phyloP scores from a whole-genome alignment of 2,888 invertebrate species.

The Sinotaia quadrata region DNA sequence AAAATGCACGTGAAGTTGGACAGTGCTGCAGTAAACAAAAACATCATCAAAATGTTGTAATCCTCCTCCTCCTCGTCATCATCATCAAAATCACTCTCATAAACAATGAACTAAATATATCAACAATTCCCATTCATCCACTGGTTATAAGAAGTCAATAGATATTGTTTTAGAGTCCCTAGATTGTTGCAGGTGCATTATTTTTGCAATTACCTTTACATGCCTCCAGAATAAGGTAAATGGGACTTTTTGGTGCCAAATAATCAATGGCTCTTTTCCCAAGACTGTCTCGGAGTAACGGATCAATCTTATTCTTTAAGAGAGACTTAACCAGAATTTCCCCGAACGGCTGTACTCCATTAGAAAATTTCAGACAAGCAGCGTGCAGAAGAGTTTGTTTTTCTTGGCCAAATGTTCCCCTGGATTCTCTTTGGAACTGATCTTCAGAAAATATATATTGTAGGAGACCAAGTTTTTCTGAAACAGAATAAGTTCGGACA shows the following conservation, averaged over 20 bases:
- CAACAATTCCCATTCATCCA: neutral
- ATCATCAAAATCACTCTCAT: too few relatives aligned
- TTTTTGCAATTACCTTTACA: neutral
- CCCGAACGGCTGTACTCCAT: constrained; percentile 6
- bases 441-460: constrained; percentile 16
- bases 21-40: too few relatives aligned
- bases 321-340: constrained; percentile 32
- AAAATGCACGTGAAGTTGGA: too few relatives aligned
- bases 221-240: neutral
- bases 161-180: too few relatives aligned
- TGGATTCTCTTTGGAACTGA: neutral
- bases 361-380: constrained; percentile 22
- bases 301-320: constrained; percentile 42
- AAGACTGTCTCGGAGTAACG: constrained; percentile 29
- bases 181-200: too few relatives aligned
- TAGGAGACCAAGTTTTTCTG: constrained; percentile 25
- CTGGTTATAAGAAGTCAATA: neutral
- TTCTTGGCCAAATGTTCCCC: constrained; percentile 10
- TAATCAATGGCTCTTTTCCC: constrained; percentile 45
- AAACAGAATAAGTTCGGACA: neutral
- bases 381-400: constrained; percentile 30
- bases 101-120: neutral
- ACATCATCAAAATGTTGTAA: too few relatives aligned
- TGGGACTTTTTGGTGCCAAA: constrained; percentile 25
- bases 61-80: too few relatives aligned